Conservation (phyloP, 2,113 vertebrate genomes). For the Motacilla alba region DNA sequence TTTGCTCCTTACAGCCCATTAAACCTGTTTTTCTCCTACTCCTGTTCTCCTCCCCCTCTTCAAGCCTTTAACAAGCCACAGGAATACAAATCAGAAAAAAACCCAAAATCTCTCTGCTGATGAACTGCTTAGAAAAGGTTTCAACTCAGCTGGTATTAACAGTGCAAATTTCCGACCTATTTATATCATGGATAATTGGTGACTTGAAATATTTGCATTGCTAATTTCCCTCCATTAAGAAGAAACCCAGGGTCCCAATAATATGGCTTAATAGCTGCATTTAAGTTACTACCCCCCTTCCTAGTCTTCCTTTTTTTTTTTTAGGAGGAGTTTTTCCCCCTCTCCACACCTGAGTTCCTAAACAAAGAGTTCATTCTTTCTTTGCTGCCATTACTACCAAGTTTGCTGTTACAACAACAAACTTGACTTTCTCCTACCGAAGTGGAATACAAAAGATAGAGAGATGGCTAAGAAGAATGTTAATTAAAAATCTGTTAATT, state of each 20-base stretch:
- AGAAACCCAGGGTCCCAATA: conserved; percentile 43
- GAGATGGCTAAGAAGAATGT: neutral
- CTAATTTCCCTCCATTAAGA: conserved; percentile 69
- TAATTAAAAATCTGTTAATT: conserved; percentile 17
- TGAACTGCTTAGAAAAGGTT: conserved; percentile 64
- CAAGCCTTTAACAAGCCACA: conserved; percentile 37
- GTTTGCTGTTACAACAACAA: conserved; percentile 22
- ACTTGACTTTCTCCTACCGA: conserved; percentile 22
- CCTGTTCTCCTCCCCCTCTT: conserved; percentile 29
- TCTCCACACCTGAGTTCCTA: neutral
- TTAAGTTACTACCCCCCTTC: conserved; percentile 50
- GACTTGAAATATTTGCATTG: conserved; percentile 76
- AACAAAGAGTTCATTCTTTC: conserved; percentile 40
- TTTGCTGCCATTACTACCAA: neutral
- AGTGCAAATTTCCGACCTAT: conserved; percentile 57
- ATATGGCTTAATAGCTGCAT: conserved; percentile 59
- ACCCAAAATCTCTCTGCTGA: conserved; percentile 37
- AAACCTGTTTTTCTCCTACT: conserved; percentile 63
- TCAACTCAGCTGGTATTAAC: conserved; percentile 55
- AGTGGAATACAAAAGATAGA: conserved; percentile 9
- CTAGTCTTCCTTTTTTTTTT: neutral
- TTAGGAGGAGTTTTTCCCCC: neutral
- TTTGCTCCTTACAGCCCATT: conserved; percentile 63
- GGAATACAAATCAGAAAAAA: conserved; percentile 57
- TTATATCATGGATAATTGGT: conserved; percentile 74